Conservation (phyloP, 2,888 invertebrate genomes). For the Aelia acuminata region DNA sequence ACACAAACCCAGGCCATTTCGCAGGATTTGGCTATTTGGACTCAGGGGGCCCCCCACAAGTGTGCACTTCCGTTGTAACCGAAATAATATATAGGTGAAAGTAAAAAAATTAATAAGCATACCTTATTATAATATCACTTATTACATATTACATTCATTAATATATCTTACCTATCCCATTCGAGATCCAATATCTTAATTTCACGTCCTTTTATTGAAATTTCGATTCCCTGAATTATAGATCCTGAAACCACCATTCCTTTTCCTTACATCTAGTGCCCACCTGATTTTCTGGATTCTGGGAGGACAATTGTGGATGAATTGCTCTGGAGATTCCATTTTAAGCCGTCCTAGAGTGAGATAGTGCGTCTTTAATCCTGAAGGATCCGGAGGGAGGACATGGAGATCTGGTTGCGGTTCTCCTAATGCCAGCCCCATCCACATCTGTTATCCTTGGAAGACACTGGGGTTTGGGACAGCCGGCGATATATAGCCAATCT, state of each 20-base stretch:
- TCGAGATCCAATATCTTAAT: too few relatives aligned
- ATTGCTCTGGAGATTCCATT: slow-evolving; percentile 6
- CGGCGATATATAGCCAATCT: slow-evolving; percentile 48
- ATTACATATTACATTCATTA: too few relatives aligned
- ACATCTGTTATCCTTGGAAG: slow-evolving; percentile 40
- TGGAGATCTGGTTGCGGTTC: slow-evolving; percentile 51
- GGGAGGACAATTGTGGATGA: slow-evolving; percentile 23
- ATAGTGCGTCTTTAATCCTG: slow-evolving; percentile 46
- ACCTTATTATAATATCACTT: too few relatives aligned
- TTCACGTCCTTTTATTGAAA: background rate
- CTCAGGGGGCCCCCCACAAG: too few relatives aligned
- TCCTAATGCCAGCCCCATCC: slow-evolving; percentile 42
- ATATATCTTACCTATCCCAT: too few relatives aligned
- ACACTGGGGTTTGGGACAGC: background rate
- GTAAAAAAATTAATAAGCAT: too few relatives aligned
- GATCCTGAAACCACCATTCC: background rate
- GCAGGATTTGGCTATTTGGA: too few relatives aligned
- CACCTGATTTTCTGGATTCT: background rate
- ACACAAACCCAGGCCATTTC: too few relatives aligned
- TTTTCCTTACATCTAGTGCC: background rate
- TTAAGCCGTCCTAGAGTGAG: slow-evolving; percentile 45
- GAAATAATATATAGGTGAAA: too few relatives aligned
- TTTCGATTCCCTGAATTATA: background rate
- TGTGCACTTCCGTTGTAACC: too few relatives aligned
- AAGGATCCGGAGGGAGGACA: slow-evolving; percentile 33